These are phyloP conservation scores for Xestia xanthographa DNA, from an alignment of 2,888 invertebrate species.

Conservation along the genomic window DNA sequence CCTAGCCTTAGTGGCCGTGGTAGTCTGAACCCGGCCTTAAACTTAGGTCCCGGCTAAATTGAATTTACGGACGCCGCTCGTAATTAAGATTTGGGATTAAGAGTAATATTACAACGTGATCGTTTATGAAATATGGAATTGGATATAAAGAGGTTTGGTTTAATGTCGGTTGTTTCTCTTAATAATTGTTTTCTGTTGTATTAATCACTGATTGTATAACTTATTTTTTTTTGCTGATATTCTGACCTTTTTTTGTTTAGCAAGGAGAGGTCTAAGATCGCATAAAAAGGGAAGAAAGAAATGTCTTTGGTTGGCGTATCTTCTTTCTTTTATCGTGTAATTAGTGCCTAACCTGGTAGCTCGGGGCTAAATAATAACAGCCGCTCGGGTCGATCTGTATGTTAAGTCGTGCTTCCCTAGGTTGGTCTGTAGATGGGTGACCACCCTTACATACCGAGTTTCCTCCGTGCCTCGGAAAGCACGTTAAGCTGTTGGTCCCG, in stretches of 20 bases:
- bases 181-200: slow-evolving; percentile 8
- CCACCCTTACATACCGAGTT: too few species aligned
- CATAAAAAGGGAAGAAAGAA: not conserved
- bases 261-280: not conserved
- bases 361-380: too few species aligned
- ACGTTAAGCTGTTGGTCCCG: too few species aligned
- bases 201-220: not conserved
- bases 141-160: slow-evolving; percentile 8
- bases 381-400: too few species aligned
- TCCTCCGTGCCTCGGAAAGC: too few species aligned
- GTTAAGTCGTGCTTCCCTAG: too few species aligned
- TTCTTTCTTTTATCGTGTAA: too few species aligned
- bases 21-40: slow-evolving; percentile 42
- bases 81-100: slow-evolving; percentile 67
- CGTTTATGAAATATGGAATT: slow-evolving; percentile 51
- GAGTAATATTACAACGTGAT: slow-evolving; percentile 51
- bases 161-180: slow-evolving; percentile 13
- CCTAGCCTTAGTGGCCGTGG: slow-evolving; percentile 67
- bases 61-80: slow-evolving; percentile 61
- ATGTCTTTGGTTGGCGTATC: too few species aligned
- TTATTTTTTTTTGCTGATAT: not conserved
- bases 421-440: too few species aligned
- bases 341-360: too few species aligned
- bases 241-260: not conserved
- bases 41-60: slow-evolving; percentile 57